Evolutionary conservation across 2,888 invertebrate genomes (phyloP).

Genomic region (Tholera decimalis): DNA sequence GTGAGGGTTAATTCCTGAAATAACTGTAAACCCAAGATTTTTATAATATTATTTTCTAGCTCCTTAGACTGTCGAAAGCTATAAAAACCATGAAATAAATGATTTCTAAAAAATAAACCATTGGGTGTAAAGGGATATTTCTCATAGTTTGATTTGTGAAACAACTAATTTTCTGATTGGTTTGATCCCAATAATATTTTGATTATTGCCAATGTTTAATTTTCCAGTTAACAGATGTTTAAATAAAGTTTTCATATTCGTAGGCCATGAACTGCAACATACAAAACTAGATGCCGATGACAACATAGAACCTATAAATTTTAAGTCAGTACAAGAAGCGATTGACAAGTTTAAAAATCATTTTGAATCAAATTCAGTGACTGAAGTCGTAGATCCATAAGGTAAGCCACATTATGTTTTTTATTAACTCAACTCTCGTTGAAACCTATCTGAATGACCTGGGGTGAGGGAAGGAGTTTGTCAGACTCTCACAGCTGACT

Average conservation of each 20-base stretch:
- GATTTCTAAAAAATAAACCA: no score
- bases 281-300: slow-evolving; percentile 67
- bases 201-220: not conserved
- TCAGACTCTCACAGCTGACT: no score
- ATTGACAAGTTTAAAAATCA: slow-evolving; percentile 77
- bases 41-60: no score
- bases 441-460: no score
- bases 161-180: not conserved
- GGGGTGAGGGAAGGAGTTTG: no score
- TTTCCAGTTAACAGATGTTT: not conserved
- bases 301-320: slow-evolving; percentile 75
- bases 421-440: no score
- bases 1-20: no score
- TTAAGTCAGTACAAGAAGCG: slow-evolving; percentile 80
- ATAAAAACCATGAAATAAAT: no score
- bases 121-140: no score
- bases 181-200: not conserved
- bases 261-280: slow-evolving; percentile 72
- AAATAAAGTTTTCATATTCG: slow-evolving; percentile 21
- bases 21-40: no score
- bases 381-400: slow-evolving; percentile 34
- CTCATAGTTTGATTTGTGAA: not conserved
- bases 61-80: no score
- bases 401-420: slow-evolving; percentile 9
- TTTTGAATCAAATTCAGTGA: slow-evolving; percentile 44